These are phyloP conservation scores for Philhelius pedissequus DNA, from an alignment of 2,888 invertebrate genomes.

Conservation along the genomic window DNA sequence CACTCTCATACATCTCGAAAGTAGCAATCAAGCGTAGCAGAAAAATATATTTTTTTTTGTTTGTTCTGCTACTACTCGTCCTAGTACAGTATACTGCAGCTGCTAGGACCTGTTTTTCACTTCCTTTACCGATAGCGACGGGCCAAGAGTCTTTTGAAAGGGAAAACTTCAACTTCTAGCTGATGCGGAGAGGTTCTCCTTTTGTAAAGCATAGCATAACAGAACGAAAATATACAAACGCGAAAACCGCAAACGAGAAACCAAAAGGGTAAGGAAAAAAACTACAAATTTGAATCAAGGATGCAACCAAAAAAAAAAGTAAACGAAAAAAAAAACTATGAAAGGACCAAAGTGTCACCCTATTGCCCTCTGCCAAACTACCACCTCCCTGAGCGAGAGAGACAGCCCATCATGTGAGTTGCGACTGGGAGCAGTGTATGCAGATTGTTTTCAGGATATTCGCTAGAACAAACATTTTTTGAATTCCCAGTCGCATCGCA, in stretches of 20 bases:
- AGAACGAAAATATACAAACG: slow-evolving; percentile 12
- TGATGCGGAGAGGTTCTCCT: neutral
- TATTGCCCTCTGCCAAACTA: neutral
- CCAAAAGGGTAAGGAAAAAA: slow-evolving; percentile 30
- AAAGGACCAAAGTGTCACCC: slow-evolving; percentile 33
- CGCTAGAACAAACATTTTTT: slow-evolving; percentile 63
- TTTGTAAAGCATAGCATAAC: slow-evolving; percentile 8
- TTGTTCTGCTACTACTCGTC: neutral
- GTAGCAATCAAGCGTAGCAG: slow-evolving; percentile 56
- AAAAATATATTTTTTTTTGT: slow-evolving; percentile 54
- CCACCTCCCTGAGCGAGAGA: neutral
- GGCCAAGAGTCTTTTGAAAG: slow-evolving; percentile 41
- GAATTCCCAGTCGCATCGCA: slow-evolving; percentile 44
- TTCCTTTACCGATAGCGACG: slow-evolving; percentile 25
- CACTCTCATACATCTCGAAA: slow-evolving; percentile 1
- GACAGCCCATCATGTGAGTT: slow-evolving; percentile 31
- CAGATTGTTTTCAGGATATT: slow-evolving; percentile 65
- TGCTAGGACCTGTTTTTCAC: slow-evolving; percentile 27
- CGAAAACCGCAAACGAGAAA: slow-evolving; percentile 59
- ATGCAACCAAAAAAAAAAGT: slow-evolving; percentile 28
- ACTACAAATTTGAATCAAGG: slow-evolving; percentile 30
- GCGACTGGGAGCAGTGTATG: slow-evolving; percentile 41
- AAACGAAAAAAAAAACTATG: slow-evolving; percentile 7
- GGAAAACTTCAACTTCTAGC: slow-evolving; percentile 24
- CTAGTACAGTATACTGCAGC: neutral